phyloP scores from a whole-genome alignment of 2,888 invertebrate species.

The Meghimatium bilineatum region DNA sequence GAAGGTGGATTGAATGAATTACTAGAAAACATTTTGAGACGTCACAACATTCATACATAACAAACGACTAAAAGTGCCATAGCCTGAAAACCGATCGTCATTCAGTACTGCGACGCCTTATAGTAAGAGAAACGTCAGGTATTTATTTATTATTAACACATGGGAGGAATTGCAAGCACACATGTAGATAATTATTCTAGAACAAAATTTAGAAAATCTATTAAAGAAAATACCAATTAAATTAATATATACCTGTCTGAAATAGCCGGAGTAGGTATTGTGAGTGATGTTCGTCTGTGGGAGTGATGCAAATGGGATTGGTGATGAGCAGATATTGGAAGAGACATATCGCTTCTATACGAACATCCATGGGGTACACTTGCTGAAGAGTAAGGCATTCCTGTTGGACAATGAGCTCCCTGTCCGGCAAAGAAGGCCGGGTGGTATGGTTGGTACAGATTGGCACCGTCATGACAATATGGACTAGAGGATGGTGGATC shows the following conservation, averaged over 20 bases:
- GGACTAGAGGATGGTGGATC: conserved; percentile 54
- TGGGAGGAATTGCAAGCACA: too few species aligned
- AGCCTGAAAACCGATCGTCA: too few species aligned
- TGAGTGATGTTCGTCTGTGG: conserved; percentile 65
- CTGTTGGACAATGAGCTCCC: conserved; percentile 46
- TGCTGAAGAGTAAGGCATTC: conserved; percentile 41
- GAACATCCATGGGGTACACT: conserved; percentile 53
- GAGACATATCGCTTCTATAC: conserved; percentile 52
- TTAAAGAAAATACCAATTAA: too few species aligned
- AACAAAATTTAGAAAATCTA: too few species aligned
- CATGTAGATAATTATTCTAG: too few species aligned
- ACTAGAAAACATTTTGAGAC: too few species aligned
- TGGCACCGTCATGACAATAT: conserved; percentile 53
- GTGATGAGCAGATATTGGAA: conserved; percentile 58
- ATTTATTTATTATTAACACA: too few species aligned
- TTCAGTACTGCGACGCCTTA: too few species aligned
- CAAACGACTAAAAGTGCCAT: too few species aligned
- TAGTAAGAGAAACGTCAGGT: too few species aligned
- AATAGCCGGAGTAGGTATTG: conserved; percentile 67
- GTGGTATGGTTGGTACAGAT: conserved; percentile 60
- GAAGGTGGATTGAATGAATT: too few species aligned
- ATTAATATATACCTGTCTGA: conserved; percentile 63
- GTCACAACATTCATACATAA: too few species aligned
- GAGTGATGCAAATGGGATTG: conserved; percentile 56
- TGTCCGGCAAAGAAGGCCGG: conserved; percentile 62